Percentiles rank a stretch among this genome's conserved stretches.
These are phyloP conservation scores for Notolepis coatsorum DNA, from an alignment of 2,797 vertebrate genomes.

Conservation along the genomic window DNA sequence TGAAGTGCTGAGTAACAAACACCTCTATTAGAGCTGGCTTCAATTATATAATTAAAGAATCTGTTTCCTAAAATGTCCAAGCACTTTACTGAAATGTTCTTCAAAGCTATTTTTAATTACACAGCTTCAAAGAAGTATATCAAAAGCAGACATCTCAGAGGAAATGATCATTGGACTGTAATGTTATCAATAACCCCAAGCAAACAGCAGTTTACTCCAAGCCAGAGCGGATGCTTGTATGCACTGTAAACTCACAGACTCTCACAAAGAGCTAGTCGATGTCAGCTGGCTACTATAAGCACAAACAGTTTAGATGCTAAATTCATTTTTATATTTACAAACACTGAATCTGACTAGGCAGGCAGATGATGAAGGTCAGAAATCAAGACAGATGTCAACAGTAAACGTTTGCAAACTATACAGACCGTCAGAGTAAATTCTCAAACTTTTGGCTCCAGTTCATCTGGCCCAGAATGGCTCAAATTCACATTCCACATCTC, in stretches of 20 bases:
- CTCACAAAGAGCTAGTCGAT: slow-evolving; percentile 5
- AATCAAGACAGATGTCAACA: slow-evolving; percentile 55
- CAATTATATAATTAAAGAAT: slow-evolving; percentile 35
- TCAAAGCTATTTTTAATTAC: slow-evolving; percentile 69
- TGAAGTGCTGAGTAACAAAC: slow-evolving; percentile 73
- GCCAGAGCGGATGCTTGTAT: slow-evolving; percentile 43
- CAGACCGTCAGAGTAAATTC: slow-evolving; percentile 56
- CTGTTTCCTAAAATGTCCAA: slow-evolving; percentile 66
- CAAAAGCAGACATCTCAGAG: slow-evolving; percentile 69
- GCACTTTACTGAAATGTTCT: slow-evolving; percentile 53
- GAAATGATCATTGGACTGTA: slow-evolving; percentile 73
- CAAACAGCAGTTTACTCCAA: slow-evolving; percentile 58
- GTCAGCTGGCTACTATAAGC: neutral
- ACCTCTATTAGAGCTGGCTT: slow-evolving; percentile 63
- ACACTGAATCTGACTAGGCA: slow-evolving; percentile 47
- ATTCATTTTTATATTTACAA: slow-evolving; percentile 43
- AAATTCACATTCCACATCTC: slow-evolving; percentile 41
- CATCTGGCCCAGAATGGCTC: slow-evolving; percentile 41
- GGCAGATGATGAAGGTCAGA: slow-evolving; percentile 53
- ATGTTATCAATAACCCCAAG: slow-evolving; percentile 73
- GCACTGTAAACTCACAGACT: slow-evolving; percentile 21
- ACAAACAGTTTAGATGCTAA: slow-evolving; percentile 45
- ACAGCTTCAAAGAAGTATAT: slow-evolving; percentile 69
- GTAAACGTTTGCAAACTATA: slow-evolving; percentile 45
- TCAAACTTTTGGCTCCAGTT: slow-evolving; percentile 47